These are phyloP conservation scores for Gouania willdenowi DNA, from an alignment of 2,797 vertebrate genomes.

Conservation along the genomic window DNA sequence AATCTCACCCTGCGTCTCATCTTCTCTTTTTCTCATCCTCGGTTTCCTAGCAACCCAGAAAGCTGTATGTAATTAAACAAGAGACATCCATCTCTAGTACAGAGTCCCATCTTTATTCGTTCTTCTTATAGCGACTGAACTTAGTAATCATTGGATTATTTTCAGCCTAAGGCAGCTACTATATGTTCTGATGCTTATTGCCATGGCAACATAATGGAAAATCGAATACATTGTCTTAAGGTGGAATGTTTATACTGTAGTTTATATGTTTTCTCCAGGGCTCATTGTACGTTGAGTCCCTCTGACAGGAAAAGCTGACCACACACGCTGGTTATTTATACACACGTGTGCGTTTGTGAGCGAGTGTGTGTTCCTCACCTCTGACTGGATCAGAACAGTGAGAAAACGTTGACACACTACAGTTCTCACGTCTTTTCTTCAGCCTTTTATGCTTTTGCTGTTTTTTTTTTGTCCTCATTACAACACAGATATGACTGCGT, in stretches of 20 bases:
- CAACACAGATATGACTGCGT: too few species aligned
- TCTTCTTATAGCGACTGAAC: constrained; percentile 4
- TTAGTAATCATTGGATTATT: constrained; percentile 6
- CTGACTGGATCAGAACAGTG: too few species aligned
- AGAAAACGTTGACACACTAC: too few species aligned
- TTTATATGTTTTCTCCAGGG: neutral
- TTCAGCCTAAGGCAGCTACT: constrained; percentile 11
- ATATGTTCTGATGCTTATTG: constrained; percentile 25
- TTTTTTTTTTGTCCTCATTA: too few species aligned
- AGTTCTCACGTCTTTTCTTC: too few species aligned
- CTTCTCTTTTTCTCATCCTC: constrained; percentile 9
- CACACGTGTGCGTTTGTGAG: neutral
- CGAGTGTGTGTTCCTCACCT: neutral
- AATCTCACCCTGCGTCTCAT: constrained; percentile 6
- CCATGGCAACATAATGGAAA: constrained; percentile 38
- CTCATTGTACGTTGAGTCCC: constrained; percentile 46
- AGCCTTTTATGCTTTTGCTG: too few species aligned
- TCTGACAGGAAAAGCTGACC: constrained; percentile 58
- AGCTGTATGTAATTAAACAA: constrained; percentile 58
- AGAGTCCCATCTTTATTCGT: neutral
- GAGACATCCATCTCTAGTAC: constrained; percentile 54
- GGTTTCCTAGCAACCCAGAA: constrained; percentile 62
- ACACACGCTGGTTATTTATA: constrained; percentile 41
- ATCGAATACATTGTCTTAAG: constrained; percentile 16
- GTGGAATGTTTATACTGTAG: neutral